phyloP scores from a whole-genome alignment of 2,797 vertebrate genomes.

The Poeciliopsis gracilis region DNA sequence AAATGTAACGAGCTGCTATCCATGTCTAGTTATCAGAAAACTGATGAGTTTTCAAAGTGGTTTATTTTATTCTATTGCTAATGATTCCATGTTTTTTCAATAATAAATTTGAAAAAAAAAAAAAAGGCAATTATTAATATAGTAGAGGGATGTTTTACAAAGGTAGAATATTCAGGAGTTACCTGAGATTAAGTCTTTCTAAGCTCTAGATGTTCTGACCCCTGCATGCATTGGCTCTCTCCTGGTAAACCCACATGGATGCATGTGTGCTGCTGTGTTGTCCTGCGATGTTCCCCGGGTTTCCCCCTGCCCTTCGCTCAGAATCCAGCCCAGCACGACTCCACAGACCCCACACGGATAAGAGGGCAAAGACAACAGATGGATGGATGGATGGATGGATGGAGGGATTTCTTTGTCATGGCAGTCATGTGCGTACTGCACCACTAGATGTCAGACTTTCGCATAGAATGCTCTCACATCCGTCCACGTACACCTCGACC shows the following conservation, averaged over 20 bases:
- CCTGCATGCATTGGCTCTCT: neutral
- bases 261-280: neutral
- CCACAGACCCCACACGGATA: neutral
- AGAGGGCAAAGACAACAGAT: neutral
- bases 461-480: neutral
- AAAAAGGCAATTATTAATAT: neutral
- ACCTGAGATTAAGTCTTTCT: neutral
- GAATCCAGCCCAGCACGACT: neutral
- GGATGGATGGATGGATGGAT: neutral
- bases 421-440: neutral
- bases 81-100: neutral
- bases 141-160: neutral
- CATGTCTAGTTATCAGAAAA: neutral
- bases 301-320: neutral
- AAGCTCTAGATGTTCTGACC: neutral
- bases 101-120: neutral
- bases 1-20: too few species aligned
- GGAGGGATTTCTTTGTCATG: neutral
- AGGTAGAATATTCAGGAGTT: neutral
- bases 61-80: neutral
- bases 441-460: conserved; percentile 11
- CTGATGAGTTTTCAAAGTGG: too few species aligned
- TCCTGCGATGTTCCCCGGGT: neutral
- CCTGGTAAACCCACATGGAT: neutral
- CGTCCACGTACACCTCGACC: neutral